phyloP scores from a whole-genome alignment of 2,113 vertebrate genomes.

The Tretioscincus oriximinensis region DNA sequence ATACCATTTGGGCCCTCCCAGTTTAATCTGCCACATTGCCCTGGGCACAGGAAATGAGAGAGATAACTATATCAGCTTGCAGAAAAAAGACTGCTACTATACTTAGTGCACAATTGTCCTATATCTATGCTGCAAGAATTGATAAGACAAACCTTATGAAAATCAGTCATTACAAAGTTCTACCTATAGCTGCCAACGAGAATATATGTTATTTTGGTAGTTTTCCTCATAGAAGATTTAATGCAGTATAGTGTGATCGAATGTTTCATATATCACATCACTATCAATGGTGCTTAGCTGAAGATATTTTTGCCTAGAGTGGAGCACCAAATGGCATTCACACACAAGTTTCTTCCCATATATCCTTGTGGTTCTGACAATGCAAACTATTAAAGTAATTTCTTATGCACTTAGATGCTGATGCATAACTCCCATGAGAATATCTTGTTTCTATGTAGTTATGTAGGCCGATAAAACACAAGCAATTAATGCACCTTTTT shows the following conservation, averaged over 20 bases:
- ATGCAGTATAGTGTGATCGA: background rate
- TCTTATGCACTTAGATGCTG: background rate
- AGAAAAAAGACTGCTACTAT: too few species aligned
- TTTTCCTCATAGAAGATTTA: background rate
- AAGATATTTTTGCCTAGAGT: background rate
- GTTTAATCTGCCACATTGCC: too few species aligned
- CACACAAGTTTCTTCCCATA: background rate
- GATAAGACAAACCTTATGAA: background rate
- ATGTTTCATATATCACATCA: background rate
- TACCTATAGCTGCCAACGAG: background rate
- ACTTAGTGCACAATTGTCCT: background rate
- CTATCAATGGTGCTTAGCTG: background rate
- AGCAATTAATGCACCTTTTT: background rate
- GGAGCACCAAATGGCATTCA: background rate
- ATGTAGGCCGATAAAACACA: background rate
- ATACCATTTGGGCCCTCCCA: too few species aligned
- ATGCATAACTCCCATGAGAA: background rate
- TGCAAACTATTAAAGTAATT: slow-evolving; percentile 1
- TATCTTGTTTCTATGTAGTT: background rate
- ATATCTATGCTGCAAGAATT: background rate
- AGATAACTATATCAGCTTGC: too few species aligned
- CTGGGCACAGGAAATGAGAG: too few species aligned
- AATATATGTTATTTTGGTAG: background rate
- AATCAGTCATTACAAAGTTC: slow-evolving; percentile 1
- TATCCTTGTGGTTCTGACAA: background rate